phyloP scores from a whole-genome alignment of 2,797 vertebrate genomes.

The Threskiornis aethiopicus region DNA sequence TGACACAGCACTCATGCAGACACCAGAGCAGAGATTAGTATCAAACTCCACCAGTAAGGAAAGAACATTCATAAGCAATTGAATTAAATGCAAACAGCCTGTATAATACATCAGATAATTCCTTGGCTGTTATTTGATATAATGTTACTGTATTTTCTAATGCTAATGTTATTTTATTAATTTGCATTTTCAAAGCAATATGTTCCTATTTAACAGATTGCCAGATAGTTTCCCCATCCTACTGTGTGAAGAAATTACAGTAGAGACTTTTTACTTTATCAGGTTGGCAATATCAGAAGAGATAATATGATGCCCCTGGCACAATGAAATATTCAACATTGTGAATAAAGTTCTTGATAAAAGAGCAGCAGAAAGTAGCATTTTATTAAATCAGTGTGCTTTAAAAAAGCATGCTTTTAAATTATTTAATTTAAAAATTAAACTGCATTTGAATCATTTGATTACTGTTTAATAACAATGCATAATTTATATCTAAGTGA shows the following conservation, averaged over 20 bases:
- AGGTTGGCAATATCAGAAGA: conserved; percentile 13
- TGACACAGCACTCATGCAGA: background rate
- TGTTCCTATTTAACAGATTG: background rate
- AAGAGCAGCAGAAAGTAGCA: conserved; percentile 21
- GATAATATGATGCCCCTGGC: background rate
- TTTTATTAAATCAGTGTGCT: background rate
- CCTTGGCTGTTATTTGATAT: background rate
- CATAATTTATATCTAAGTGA: background rate
- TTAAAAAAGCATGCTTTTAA: background rate
- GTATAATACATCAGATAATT: background rate
- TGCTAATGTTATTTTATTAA: background rate
- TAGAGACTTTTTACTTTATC: background rate
- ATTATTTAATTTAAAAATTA: conserved; percentile 22
- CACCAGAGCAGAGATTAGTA: background rate
- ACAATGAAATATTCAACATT: conserved; percentile 37
- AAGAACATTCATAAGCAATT: background rate
- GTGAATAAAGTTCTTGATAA: conserved; percentile 8
- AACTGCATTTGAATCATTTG: background rate
- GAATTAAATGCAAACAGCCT: background rate
- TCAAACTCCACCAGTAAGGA: background rate
- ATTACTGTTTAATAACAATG: conserved; percentile 24
- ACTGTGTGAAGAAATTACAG: conserved; percentile 2
- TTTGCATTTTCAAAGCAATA: conserved; percentile 4
- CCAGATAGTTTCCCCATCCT: background rate
- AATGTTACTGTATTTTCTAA: background rate